Conservation (phyloP, 2,797 vertebrate species). For the Phoxinus dragarum region DNA sequence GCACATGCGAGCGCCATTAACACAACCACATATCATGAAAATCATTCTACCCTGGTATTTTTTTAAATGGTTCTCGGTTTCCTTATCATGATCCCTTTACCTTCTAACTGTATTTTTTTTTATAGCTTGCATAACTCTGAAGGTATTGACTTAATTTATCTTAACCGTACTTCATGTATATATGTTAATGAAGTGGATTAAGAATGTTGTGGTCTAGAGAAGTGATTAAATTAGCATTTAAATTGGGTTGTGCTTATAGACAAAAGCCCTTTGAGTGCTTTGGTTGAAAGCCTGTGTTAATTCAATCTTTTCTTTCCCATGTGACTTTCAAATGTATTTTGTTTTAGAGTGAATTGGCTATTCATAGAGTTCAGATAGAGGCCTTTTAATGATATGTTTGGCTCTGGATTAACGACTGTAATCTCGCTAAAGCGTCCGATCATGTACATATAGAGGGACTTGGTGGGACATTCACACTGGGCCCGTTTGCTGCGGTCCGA, state of each 20-base stretch:
- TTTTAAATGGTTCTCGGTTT: not conserved
- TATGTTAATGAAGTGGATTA: not conserved
- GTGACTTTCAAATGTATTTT: constrained; percentile 51
- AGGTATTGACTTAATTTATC: constrained; percentile 5
- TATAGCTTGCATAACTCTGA: not conserved
- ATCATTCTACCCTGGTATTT: not conserved
- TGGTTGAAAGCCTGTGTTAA: constrained; percentile 60
- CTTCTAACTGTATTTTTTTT: not conserved
- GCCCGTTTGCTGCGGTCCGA: not conserved
- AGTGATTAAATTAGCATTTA: constrained; percentile 73
- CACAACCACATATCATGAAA: not conserved
- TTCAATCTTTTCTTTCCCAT: constrained; percentile 46
- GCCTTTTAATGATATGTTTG: constrained; percentile 63
- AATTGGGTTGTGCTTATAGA: constrained; percentile 65
- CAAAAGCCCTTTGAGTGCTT: constrained; percentile 53
- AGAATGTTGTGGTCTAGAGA: constrained; percentile 49
- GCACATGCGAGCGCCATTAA: not conserved
- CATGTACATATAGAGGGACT: constrained; percentile 19
- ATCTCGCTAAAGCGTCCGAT: no score
- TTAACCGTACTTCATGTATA: not conserved
- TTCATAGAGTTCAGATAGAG: constrained; percentile 57
- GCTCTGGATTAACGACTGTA: constrained; percentile 62
- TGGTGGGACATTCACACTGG: no score
- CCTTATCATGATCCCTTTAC: not conserved
- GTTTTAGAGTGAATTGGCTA: constrained; percentile 63